These are phyloP conservation scores for Trichechus manatus DNA, from an alignment of 2,113 vertebrate species.

Conservation along the genomic window DNA sequence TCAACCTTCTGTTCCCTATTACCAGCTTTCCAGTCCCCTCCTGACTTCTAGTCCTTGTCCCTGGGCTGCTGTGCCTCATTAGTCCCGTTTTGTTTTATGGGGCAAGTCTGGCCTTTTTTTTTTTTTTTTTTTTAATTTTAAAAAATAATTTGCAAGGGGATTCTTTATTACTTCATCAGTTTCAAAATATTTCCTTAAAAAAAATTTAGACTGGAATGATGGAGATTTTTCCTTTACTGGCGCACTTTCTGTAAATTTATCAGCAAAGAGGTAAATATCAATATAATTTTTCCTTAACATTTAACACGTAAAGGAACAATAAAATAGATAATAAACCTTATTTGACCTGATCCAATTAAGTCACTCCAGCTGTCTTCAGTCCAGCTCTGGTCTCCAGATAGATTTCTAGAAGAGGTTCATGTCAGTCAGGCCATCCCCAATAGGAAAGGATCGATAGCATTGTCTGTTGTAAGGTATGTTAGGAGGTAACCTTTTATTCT, in stretches of 20 bases:
- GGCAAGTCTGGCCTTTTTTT: too few species aligned
- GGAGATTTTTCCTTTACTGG: neutral
- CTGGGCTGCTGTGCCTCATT: too few species aligned
- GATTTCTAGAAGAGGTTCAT: neutral
- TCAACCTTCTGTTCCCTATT: too few species aligned
- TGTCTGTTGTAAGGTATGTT: conserved; percentile 48
- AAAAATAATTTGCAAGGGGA: conserved; percentile 56
- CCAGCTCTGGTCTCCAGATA: neutral
- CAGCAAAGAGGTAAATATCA: conserved; percentile 51
- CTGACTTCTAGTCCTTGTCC: too few species aligned
- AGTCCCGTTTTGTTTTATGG: too few species aligned
- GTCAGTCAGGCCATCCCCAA: conserved; percentile 60
- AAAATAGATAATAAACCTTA: conserved; percentile 58
- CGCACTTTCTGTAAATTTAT: neutral
- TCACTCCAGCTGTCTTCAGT: conserved; percentile 41
- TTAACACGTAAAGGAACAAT: conserved; percentile 41
- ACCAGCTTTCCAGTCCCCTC: too few species aligned
- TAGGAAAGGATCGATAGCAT: neutral
- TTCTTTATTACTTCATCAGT: conserved; percentile 47
- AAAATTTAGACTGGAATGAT: conserved; percentile 54
- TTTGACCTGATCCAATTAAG: conserved; percentile 58
- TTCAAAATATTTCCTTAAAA: conserved; percentile 65
- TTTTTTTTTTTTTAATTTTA: too few species aligned
- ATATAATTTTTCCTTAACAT: conserved; percentile 42
- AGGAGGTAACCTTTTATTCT: conserved; percentile 39